Percentiles rank a stretch among this genome's conserved stretches.
These are phyloP conservation scores for Rhinoraja longicauda DNA, from an alignment of 2,797 vertebrate genomes.

Conservation along the genomic window DNA sequence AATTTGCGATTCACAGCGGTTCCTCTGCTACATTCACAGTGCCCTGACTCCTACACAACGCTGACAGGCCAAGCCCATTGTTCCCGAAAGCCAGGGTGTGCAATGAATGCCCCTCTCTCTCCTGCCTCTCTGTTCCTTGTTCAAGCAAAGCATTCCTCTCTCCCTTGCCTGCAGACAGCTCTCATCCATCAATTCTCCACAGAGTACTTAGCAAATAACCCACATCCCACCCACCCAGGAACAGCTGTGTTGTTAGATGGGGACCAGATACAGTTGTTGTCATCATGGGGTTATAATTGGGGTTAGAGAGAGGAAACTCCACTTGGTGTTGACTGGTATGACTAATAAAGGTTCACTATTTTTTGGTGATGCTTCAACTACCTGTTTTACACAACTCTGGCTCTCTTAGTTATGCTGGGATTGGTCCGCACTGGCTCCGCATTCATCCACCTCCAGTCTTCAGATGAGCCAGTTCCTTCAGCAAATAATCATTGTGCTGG, in stretches of 20 bases:
- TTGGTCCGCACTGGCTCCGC: not conserved
- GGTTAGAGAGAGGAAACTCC: not conserved
- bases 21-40: not conserved
- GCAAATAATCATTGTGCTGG: not conserved
- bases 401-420: not conserved
- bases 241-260: not conserved
- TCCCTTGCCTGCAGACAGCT: not conserved
- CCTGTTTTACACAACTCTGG: no score
- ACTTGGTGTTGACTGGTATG: not conserved
- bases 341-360: no score
- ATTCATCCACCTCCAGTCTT: not conserved
- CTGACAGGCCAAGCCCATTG: no score
- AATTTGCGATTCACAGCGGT: not conserved
- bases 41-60: not conserved
- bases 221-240: not conserved
- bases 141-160: not conserved
- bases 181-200: not conserved
- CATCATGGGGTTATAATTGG: not conserved
- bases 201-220: not conserved
- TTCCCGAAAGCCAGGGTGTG: not conserved
- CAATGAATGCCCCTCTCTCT: slow-evolving; percentile 9
- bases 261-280: not conserved
- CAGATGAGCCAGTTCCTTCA: not conserved
- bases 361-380: not conserved
- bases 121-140: not conserved